phyloP scores from a whole-genome alignment of 2,113 vertebrate species.

The Eulacestoma nigropectus region DNA sequence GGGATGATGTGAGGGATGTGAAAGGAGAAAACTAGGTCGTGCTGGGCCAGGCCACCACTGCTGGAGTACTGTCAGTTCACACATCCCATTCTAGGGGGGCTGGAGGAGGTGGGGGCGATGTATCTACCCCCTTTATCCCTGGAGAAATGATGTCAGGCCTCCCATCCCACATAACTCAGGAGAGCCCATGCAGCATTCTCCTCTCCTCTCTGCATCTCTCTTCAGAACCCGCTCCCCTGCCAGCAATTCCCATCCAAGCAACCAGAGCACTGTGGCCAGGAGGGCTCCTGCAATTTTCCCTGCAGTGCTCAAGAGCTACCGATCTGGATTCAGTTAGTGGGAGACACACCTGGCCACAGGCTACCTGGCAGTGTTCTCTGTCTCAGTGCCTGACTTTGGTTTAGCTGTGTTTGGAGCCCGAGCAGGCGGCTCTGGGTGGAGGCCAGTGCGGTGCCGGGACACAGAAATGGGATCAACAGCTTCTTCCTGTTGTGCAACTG shows the following conservation, averaged over 20 bases:
- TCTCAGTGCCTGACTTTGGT: neutral
- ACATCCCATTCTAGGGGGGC: neutral
- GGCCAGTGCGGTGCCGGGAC: fast-evolving
- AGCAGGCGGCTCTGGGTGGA: neutral
- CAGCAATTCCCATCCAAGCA: neutral
- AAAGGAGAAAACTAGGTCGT: neutral
- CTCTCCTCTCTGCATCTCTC: neutral
- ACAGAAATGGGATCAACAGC: neutral
- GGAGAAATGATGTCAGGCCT: neutral
- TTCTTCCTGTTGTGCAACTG: constrained; percentile 29
- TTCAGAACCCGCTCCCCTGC: neutral
- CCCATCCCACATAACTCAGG: neutral
- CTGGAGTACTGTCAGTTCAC: fast-evolving
- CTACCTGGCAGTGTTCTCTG: neutral
- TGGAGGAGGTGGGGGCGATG: neutral
- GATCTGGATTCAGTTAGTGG: fast-evolving
- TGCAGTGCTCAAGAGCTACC: neutral
- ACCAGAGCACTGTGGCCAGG: neutral
- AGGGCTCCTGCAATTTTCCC: neutral
- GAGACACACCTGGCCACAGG: neutral
- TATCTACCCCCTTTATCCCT: too few species aligned
- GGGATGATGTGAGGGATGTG: neutral
- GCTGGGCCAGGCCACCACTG: neutral
- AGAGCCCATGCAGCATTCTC: neutral
- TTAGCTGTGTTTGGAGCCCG: neutral